phyloP scores from a whole-genome alignment of 2,888 invertebrate species.

The Ophraella communa region DNA sequence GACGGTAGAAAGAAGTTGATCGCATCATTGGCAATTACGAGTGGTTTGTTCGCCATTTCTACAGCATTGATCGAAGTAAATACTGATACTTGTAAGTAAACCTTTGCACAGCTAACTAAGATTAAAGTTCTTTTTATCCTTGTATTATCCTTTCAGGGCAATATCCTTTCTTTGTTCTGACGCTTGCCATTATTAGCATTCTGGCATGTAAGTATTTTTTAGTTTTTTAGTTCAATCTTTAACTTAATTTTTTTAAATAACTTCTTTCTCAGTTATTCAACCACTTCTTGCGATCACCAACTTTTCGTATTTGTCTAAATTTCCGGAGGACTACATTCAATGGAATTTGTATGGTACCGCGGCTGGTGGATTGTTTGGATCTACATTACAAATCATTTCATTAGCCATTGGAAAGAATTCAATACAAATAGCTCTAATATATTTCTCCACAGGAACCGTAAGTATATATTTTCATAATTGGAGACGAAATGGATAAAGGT shows the following conservation, averaged over 20 bases:
- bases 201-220: constrained; percentile 34
- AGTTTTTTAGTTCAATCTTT: too few species aligned
- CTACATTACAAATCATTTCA: constrained; percentile 32
- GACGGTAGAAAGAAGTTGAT: constrained; percentile 25
- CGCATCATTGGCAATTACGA: constrained; percentile 4
- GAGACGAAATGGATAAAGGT: too few species aligned
- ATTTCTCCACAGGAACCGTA: constrained; percentile 34
- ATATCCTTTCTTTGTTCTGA: constrained; percentile 31
- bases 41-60: constrained; percentile 10
- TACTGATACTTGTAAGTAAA: constrained; percentile 31
- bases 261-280: neutral
- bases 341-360: constrained; percentile 31
- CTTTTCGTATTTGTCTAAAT: constrained; percentile 21
- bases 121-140: neutral
- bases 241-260: neutral
- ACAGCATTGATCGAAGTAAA: constrained; percentile 29
- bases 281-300: neutral
- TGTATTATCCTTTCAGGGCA: constrained; percentile 35
- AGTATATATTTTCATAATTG: neutral
- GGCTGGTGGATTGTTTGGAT: constrained; percentile 25
- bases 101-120: neutral
- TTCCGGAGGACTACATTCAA: constrained; percentile 31
- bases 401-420: constrained; percentile 33
- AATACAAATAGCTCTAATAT: constrained; percentile 35
- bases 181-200: constrained; percentile 22